These are phyloP conservation scores for Lucinisca nassula DNA, from an alignment of 2,888 invertebrate species.

Conservation along the genomic window DNA sequence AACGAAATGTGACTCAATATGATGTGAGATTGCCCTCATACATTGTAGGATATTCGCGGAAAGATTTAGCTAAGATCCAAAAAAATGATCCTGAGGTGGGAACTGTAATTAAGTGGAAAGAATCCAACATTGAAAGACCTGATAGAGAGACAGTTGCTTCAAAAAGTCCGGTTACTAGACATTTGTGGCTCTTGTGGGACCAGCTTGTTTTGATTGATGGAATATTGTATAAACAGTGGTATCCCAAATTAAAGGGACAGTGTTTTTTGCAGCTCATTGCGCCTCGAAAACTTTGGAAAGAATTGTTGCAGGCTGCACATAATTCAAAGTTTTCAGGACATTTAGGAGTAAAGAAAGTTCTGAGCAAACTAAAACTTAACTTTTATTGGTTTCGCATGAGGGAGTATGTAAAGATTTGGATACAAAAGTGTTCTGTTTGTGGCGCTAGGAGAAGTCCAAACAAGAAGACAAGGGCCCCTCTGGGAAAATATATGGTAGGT, in stretches of 20 bases:
- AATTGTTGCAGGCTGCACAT: not conserved
- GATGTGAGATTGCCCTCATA: not conserved
- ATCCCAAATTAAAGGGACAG: not conserved
- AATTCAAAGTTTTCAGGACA: constrained; percentile 18
- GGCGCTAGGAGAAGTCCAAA: constrained; percentile 25
- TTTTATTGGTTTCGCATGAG: constrained; percentile 32
- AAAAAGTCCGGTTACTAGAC: constrained; percentile 3
- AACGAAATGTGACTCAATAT: not conserved
- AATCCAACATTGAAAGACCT: not conserved
- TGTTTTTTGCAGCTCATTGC: constrained; percentile 5
- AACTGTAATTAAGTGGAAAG: constrained; percentile 11
- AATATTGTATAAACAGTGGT: constrained; percentile 30
- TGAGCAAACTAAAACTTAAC: constrained; percentile 1
- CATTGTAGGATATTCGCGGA: not conserved
- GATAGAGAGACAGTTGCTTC: constrained; percentile 8
- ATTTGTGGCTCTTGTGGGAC: constrained; percentile 32
- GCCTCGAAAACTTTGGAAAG: not conserved
- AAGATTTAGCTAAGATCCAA: not conserved
- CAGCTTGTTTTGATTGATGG: constrained; percentile 1
- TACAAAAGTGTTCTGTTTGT: constrained; percentile 31
- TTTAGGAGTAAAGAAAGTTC: constrained; percentile 19
- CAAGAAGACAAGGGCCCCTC: not conserved
- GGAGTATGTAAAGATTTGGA: not conserved
- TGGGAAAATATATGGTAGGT: constrained; percentile 1
- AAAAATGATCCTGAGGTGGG: constrained; percentile 27